Percentiles rank a stretch among this genome's conserved stretches.
Conservation (phyloP, 2,888 invertebrate genomes). For the Steromphala cineraria region DNA sequence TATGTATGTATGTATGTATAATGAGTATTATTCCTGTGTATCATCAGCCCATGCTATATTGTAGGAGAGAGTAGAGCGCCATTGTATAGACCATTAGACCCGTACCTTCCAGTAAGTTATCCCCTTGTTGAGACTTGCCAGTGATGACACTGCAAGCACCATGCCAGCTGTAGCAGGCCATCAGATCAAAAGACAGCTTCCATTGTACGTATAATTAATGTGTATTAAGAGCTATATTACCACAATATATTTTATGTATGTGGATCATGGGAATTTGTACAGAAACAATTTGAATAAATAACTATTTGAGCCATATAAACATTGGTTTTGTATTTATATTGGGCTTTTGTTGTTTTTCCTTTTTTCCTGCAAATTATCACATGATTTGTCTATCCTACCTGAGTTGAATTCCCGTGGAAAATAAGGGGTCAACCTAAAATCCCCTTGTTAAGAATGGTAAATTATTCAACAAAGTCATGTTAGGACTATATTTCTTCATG, state of each 20-base stretch:
- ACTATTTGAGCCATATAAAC: slow-evolving; percentile 18
- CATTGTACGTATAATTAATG: neutral
- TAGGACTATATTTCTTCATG: too few relatives aligned
- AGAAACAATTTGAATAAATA: slow-evolving; percentile 30
- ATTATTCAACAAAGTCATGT: too few relatives aligned
- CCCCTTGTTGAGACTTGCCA: neutral
- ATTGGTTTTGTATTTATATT: too few relatives aligned
- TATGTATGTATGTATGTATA: neutral
- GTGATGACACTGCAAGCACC: neutral
- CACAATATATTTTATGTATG: slow-evolving; percentile 33
- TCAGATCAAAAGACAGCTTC: slow-evolving; percentile 7
- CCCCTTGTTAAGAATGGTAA: too few relatives aligned
- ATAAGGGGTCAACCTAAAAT: too few relatives aligned
- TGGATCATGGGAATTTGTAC: slow-evolving; percentile 28
- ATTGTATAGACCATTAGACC: neutral
- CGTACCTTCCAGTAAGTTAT: neutral
- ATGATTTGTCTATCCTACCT: too few relatives aligned
- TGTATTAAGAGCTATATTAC: slow-evolving; percentile 12
- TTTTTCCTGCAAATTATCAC: too few relatives aligned
- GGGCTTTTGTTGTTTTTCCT: too few relatives aligned
- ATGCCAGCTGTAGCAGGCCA: neutral
- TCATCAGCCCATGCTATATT: neutral
- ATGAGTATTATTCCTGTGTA: neutral
- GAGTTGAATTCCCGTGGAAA: too few relatives aligned
- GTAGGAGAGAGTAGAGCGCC: neutral